Evolutionary conservation across 2,797 vertebrate species (phyloP).

Genomic region (Pangasius mekongensis): DNA sequence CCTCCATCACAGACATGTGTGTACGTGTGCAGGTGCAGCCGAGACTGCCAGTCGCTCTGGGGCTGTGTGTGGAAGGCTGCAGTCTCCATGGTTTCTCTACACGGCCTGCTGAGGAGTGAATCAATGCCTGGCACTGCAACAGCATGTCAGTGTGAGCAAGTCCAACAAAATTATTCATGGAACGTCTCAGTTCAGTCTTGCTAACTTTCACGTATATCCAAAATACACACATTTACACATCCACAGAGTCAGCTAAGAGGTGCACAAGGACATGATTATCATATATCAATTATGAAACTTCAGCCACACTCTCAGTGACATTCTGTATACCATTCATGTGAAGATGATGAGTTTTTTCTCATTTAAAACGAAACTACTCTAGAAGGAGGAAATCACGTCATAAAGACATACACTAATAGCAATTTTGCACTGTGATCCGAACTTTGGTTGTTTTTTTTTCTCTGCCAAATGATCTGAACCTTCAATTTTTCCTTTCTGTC

Average conservation of each 20-base stretch:
- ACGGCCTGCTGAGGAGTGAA: constrained; percentile 21
- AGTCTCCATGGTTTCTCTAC: constrained; percentile 43
- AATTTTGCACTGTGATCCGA: not conserved
- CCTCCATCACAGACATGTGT: constrained; percentile 47
- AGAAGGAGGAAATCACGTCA: not conserved
- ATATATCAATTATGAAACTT: not conserved
- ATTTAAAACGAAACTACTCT: not conserved
- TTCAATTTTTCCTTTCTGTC: not conserved
- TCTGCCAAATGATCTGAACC: not conserved
- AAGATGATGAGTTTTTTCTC: not conserved
- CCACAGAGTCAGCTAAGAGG: constrained; percentile 45
- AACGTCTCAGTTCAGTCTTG: constrained; percentile 14
- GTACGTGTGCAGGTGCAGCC: constrained; percentile 42
- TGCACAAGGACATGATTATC: constrained; percentile 9
- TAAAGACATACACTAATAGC: no score
- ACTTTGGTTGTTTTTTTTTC: not conserved
- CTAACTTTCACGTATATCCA: constrained; percentile 25
- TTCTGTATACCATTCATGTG: not conserved
- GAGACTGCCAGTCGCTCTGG: constrained; percentile 34
- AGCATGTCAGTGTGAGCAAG: constrained; percentile 34
- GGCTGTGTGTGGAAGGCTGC: constrained; percentile 15
- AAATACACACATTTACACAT: constrained; percentile 56
- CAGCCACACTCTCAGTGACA: not conserved
- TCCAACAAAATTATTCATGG: constrained; percentile 58
- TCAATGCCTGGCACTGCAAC: constrained; percentile 55